A percentile compares a stretch with the other conserved stretches of the same genome.
These are phyloP conservation scores for Syngnathus floridae DNA, from an alignment of 2,113 vertebrate genomes.

Conservation along the genomic window DNA sequence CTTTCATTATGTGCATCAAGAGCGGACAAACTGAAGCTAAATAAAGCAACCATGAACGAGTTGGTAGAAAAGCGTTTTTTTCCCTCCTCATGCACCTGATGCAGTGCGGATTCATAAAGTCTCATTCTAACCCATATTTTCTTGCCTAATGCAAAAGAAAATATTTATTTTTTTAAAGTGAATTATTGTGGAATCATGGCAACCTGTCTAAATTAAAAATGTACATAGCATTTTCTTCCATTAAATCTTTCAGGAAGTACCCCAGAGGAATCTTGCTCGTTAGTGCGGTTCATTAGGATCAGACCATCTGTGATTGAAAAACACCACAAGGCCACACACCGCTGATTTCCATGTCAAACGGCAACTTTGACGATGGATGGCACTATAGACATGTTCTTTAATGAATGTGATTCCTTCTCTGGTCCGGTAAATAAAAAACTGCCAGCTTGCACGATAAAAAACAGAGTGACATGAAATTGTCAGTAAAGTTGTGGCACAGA, in stretches of 20 bases:
- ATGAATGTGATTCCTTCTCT: no score
- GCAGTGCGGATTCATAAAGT: background rate
- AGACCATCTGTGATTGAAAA: conserved; percentile 45
- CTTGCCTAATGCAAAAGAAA: background rate
- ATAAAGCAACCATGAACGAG: conserved; percentile 13
- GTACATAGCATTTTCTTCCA: conserved; percentile 15
- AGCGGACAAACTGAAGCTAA: conserved; percentile 10
- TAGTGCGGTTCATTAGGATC: conserved; percentile 49
- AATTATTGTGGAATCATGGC: background rate
- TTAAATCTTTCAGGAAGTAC: conserved; percentile 19
- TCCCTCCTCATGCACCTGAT: background rate
- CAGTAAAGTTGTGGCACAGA: no score
- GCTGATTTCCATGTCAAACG: no score
- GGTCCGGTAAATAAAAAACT: no score
- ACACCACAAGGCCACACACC: conserved; percentile 2
- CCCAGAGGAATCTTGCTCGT: conserved; percentile 36
- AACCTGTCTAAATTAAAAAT: conserved; percentile 23
- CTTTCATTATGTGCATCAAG: conserved; percentile 11
- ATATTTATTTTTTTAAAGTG: background rate
- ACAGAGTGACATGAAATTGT: no score
- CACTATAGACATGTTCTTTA: no score
- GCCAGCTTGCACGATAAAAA: no score
- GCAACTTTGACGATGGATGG: no score
- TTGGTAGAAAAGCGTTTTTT: background rate
- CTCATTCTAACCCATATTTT: background rate